Evolutionary conservation across 2,113 vertebrate genomes (phyloP), one percentile per base, ranked within the genome.

Genomic region (Mionectes macconnelli): DNA sequence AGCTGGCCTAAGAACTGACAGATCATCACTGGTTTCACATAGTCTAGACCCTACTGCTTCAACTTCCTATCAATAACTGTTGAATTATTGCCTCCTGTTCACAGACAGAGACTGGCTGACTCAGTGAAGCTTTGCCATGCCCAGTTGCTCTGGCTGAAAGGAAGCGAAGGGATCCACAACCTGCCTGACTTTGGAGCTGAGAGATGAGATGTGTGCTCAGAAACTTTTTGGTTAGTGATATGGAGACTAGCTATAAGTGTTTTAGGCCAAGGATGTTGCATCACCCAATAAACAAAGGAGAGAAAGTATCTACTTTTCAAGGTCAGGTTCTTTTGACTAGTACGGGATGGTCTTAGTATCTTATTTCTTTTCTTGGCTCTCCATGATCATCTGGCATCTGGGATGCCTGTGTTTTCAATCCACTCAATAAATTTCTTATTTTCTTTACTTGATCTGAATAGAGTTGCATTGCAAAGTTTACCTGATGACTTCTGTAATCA

Each of bases 301-400:
- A 84, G 47, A 66, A 85, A 83, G 28, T 10, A 85, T 59, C 14
- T 59, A 21, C 13, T 81, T 93, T 93, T 84, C 3, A 8, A n/a
- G 77, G 44, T 37, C 82, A 93, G 31, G 60, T 52, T 86, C 39
- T 84, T 89, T 69, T 68, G 79, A 66, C 66, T 82, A 79, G 33
- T 59, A 78, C 21, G 86, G 66, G 57, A 94, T 50, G 28, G 55
- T 42, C 45, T 93, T 91, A 80, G 55, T 74, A 85, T 85, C 73
- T 72, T 74, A 27, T 90, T 96, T 83, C 75, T 80, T 94, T 83
- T 67, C 59, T 74, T 91, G 59, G 39, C 64, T 62, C 52, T 90
- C 30, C 31, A 28, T 60, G 85, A 94, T 83, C 35, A 27, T 63
- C 72, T 94, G 83, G 35, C 79, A 92, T n/a, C n/a, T n/a, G 59